Base-by-base conservation (phyloP, 2,113 vertebrate genomes). In the Tursiops truncatus region DNA sequence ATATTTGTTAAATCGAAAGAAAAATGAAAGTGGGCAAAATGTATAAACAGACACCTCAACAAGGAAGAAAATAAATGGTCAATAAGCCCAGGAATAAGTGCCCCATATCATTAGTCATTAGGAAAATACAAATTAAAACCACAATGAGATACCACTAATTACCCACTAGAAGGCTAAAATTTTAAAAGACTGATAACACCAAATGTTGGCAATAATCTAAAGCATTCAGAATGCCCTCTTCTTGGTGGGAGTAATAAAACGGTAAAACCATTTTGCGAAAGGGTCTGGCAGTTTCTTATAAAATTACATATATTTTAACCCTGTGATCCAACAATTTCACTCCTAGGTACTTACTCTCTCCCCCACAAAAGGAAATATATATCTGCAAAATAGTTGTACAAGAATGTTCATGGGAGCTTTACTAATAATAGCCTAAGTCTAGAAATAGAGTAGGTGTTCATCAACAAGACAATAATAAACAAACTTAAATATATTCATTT, bases 51-150 rank as follows among this genome's bases (percentile, higher is more conserved):
- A 65, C 2, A 71, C 8, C 65, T 77, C 36, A 89, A 79, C 14
- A 63, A 79, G 36, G 33, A 84, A 92, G 44, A 65, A 36, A 23
- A 41, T 50, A 80, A 71, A 36, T 60, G 12, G 0, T 1, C 25
- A 88, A 41, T 65, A 56, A 70, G 12, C 3, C 17, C 62, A 58
- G 0, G 5, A 90, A 87, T 3, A 95, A 93, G 14, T 63, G 2
- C 9, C 83, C 13, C 71, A 47, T n/a, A 70, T 86, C 33, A 63
- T 23, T 74, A 26, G 18, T 53, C n/a, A 63, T 58, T 68, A 71
- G 26, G 14, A 95, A 91, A 71, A 77, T 47, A 9, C 41, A 50
- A 91, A 70, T 76, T 91, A 71, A 71, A 86, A 68, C 41, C 38
- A 63, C 18, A 74, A 12, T 20, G 15, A 18, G 7, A 25, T 44